Evolutionary conservation across 2,888 invertebrate genomes (phyloP).

Genomic region (Stictocephala bisonia): DNA sequence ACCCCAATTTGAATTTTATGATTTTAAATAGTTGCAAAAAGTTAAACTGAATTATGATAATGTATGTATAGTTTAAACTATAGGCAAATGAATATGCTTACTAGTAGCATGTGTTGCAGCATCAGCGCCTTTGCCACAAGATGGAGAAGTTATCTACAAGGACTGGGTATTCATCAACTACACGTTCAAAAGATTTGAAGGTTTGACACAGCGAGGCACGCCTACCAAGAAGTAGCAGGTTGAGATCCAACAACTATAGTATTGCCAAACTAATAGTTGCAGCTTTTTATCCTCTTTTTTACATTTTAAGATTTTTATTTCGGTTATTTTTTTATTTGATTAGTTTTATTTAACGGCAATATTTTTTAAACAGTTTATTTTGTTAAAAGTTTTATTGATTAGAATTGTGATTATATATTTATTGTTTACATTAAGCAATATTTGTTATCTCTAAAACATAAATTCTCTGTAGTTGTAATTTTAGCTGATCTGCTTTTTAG

Average conservation of each 20-base stretch:
- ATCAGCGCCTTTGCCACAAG: slow-evolving; percentile 88
- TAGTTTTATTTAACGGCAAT: slow-evolving; percentile 28
- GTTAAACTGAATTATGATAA: no score
- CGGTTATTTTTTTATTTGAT: slow-evolving; percentile 23
- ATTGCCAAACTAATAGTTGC: background rate
- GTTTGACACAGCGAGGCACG: slow-evolving; percentile 90
- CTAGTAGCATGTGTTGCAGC: no score
- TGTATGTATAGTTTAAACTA: no score
- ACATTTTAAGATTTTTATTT: slow-evolving; percentile 10
- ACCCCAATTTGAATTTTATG: no score
- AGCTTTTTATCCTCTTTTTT: slow-evolving; percentile 37
- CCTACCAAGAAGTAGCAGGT: slow-evolving; percentile 77
- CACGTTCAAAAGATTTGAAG: slow-evolving; percentile 99
- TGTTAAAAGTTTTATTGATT: background rate
- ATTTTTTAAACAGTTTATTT: slow-evolving; percentile 30
- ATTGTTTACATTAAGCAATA: slow-evolving; percentile 8
- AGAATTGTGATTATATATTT: background rate
- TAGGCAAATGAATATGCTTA: no score
- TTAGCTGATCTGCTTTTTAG: slow-evolving; percentile 31
- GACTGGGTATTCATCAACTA: slow-evolving; percentile 99
- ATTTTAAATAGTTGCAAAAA: no score
- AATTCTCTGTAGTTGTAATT: slow-evolving; percentile 17
- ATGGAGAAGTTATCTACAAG: slow-evolving; percentile 92
- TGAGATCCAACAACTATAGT: slow-evolving; percentile 24
- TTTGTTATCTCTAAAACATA: background rate